These are phyloP conservation scores for Mycalesis mineus DNA, from an alignment of 2,888 invertebrate species.

Conservation along the genomic window DNA sequence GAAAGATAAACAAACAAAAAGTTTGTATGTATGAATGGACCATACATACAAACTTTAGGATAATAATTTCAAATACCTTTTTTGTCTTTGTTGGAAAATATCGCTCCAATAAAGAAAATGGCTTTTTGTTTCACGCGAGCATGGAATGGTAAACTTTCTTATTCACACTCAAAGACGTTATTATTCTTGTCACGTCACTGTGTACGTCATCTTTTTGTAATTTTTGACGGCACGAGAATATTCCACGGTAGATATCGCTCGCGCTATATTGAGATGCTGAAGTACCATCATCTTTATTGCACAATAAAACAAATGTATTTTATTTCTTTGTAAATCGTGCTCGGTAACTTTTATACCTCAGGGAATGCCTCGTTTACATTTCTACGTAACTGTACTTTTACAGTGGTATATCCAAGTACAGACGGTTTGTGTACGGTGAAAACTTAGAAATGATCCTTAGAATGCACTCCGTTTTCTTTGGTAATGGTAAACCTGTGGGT, in stretches of 20 bases:
- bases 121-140: not conserved
- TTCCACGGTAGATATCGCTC: slow-evolving; percentile 39
- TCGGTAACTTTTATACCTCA: slow-evolving; percentile 14
- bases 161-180: not conserved
- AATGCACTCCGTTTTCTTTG: not conserved
- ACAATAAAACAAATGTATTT: slow-evolving; percentile 19
- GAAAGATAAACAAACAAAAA: no score
- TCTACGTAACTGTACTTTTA: not conserved
- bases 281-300: slow-evolving; percentile 36
- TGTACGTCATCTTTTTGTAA: not conserved
- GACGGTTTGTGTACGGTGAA: not conserved
- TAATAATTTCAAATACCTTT: no score
- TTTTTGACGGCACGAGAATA: slow-evolving; percentile 2
- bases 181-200: not conserved
- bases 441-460: not conserved
- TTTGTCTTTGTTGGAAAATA: no score
- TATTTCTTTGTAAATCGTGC: slow-evolving; percentile 20
- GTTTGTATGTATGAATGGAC: no score
- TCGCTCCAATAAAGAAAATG: not conserved
- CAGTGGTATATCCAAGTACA: not conserved
- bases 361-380: slow-evolving; percentile 10
- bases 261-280: slow-evolving; percentile 36
- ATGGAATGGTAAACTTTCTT: not conserved
- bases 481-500: no score
- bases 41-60: no score